phyloP scores from a whole-genome alignment of 92 coral and sea anemone genomes.

The Paramuricea clavata region DNA sequence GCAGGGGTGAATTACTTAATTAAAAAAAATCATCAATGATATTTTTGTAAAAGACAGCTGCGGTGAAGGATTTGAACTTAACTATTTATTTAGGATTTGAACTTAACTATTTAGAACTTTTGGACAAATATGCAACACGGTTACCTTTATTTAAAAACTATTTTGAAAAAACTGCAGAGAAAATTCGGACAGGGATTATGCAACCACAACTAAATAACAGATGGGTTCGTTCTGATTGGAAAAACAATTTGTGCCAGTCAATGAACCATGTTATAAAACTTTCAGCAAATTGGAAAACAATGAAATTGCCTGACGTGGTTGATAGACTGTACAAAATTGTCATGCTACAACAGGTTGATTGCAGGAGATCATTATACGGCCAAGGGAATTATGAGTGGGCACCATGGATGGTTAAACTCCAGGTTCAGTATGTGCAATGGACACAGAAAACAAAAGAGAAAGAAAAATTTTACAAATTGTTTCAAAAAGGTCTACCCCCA shows the following conservation, averaged over 20 bases:
- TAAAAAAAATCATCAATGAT: neutral
- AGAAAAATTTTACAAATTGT: neutral
- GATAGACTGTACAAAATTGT: neutral
- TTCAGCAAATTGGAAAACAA: slow-evolving; percentile 19
- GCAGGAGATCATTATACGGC: neutral
- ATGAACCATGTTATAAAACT: slow-evolving; percentile 36
- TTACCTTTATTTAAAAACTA: neutral
- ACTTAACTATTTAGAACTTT: neutral
- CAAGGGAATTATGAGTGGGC: neutral
- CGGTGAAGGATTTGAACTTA: too few species aligned
- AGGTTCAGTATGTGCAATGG: neutral
- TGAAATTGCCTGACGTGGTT: slow-evolving; percentile 22
- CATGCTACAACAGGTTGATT: slow-evolving; percentile 1
- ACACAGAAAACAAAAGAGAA: neutral
- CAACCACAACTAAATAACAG: neutral
- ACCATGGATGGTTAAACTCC: neutral
- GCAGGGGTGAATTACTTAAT: neutral
- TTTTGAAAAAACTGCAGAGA: neutral
- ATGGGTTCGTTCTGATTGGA: slow-evolving; percentile 40
- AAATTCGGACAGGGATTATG: neutral
- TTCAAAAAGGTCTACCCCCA: neutral
- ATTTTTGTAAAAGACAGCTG: slow-evolving; percentile 18
- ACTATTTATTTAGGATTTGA: too few species aligned
- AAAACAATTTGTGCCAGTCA: slow-evolving; percentile 23
- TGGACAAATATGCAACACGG: neutral